phyloP scores from a whole-genome alignment of 2,797 vertebrate species.

The Rhynchotus rufescens region DNA sequence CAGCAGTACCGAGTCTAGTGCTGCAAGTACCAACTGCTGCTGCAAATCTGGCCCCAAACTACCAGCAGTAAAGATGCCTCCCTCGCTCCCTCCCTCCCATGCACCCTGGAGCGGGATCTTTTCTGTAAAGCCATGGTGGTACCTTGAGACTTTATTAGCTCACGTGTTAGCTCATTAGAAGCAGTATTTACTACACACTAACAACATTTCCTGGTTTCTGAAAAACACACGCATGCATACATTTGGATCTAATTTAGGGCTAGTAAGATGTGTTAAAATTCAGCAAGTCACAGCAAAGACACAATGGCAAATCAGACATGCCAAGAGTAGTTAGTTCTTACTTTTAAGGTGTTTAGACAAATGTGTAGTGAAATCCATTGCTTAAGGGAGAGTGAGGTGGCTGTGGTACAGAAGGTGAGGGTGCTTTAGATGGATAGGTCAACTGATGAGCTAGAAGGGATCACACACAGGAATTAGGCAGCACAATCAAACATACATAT shows the following conservation, averaged over 20 bases:
- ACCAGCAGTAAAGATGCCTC: not conserved
- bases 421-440: constrained; percentile 85
- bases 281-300: constrained; percentile 61
- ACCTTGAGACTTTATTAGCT: not conserved
- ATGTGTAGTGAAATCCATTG: constrained; percentile 99
- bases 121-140: not conserved
- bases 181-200: not conserved
- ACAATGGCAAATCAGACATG: constrained; percentile 59
- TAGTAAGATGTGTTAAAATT: constrained; percentile 23
- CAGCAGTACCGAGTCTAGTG: not conserved
- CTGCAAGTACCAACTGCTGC: not conserved
- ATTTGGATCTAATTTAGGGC: not conserved
- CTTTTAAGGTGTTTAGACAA: constrained; percentile 93
- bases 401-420: constrained; percentile 85
- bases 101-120: not conserved
- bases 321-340: constrained; percentile 87
- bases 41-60: constrained; percentile 39
- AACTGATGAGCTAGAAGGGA: constrained; percentile 88
- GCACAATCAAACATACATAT: constrained; percentile 62
- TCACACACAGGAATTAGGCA: constrained; percentile 81
- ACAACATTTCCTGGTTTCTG: not conserved
- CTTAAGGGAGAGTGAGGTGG: constrained; percentile 89
- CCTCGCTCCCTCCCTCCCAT: not conserved
- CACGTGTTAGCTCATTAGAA: not conserved
- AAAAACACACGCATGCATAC: constrained; percentile 32